Evolutionary conservation across 2,797 vertebrate genomes (phyloP).

Genomic region (Psittacula derbiana): DNA sequence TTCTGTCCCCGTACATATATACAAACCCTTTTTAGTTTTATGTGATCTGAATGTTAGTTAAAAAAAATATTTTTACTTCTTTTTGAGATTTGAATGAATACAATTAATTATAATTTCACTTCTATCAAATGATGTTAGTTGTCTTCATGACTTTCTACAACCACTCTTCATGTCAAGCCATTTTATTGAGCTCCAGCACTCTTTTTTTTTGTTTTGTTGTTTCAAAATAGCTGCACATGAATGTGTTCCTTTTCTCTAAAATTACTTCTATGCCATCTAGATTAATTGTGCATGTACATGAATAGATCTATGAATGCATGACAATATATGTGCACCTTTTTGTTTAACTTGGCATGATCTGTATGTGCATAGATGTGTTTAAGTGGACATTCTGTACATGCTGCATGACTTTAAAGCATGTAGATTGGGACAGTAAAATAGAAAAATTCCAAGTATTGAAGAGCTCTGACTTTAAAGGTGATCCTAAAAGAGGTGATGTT

Average conservation of each 20-base stretch:
- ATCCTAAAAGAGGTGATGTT: background rate
- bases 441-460: background rate
- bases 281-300: background rate
- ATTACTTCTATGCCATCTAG: background rate
- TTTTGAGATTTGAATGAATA: background rate
- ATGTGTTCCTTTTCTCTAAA: background rate
- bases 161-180: background rate
- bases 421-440: background rate
- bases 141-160: background rate
- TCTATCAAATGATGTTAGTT: background rate
- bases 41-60: background rate
- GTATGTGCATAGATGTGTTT: background rate
- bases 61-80: background rate
- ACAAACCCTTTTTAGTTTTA: background rate
- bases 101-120: background rate
- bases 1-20: background rate
- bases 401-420: background rate
- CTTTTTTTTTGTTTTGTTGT: background rate
- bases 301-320: background rate
- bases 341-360: background rate
- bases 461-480: background rate
- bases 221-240: background rate
- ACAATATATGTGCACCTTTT: background rate
- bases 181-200: background rate
- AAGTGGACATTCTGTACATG: accelerated